Percentiles rank a stretch among this genome's conserved stretches.
Conservation (phyloP, 2,888 invertebrate genomes). For the Hoplodrina blanda region DNA sequence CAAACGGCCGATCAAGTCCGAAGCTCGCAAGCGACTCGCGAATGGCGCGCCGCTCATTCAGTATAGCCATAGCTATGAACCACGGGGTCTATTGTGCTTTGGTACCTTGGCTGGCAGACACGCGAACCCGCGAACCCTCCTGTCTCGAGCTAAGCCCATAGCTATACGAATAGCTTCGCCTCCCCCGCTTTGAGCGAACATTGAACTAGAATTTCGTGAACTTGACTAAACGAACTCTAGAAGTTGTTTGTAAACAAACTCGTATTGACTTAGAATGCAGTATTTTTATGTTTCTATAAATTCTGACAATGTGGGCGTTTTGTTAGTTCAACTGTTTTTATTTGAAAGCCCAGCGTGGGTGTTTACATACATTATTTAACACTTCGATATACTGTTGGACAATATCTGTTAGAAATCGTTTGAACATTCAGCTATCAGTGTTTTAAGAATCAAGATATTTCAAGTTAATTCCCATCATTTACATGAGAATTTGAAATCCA, state of each 20-base stretch:
- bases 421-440: slow-evolving; percentile 11
- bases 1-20: slow-evolving; percentile 87
- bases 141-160: slow-evolving; percentile 73
- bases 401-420: slow-evolving; percentile 13
- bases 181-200: slow-evolving; percentile 65
- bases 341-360: slow-evolving; percentile 49
- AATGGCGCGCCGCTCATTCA: slow-evolving; percentile 74
- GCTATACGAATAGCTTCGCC: slow-evolving; percentile 70
- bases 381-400: slow-evolving; percentile 12
- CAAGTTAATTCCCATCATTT: slow-evolving; percentile 8
- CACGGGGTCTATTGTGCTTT: slow-evolving; percentile 84
- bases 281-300: slow-evolving; percentile 57
- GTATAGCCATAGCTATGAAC: slow-evolving; percentile 80
- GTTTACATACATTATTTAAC: slow-evolving; percentile 48
- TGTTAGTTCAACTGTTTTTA: slow-evolving; percentile 51
- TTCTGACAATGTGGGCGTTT: slow-evolving; percentile 48
- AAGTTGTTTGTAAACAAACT: slow-evolving; percentile 65
- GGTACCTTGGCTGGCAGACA: slow-evolving; percentile 81
- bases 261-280: slow-evolving; percentile 46
- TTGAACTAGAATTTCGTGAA: slow-evolving; percentile 64
- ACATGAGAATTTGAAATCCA: slow-evolving; percentile 10
- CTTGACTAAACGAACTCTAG: slow-evolving; percentile 54
- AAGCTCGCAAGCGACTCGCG: slow-evolving; percentile 87
- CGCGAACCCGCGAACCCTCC: slow-evolving; percentile 87
- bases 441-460: slow-evolving; percentile 21